Base-by-base conservation (phyloP, 2,888 invertebrate genomes). In the Eledone cirrhosa region DNA sequence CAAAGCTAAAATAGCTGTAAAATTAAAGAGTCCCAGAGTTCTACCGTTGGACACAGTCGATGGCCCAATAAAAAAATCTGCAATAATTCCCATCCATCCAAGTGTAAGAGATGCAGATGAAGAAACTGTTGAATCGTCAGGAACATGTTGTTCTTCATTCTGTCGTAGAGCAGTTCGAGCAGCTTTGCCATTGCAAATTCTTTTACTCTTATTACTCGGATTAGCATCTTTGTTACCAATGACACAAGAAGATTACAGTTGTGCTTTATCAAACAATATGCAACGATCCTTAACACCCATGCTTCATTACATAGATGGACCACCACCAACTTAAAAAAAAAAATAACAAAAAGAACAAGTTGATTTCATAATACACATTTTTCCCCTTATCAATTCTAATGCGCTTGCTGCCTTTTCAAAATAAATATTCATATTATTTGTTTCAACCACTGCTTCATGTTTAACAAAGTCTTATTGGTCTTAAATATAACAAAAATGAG, bases 211-310 rank as follows among this genome's bases (percentile, higher is more conserved):
- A 81, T 93, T 99, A 87, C 93, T 99, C 88, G 97, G 98, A 80
- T 95, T 97, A 81, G 97, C 98, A 78, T 95, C 97, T 78, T 93
- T 99, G 86, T 95, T 98, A 78, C 97, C 97, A 8, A 94, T 95
- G 91, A 94, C 95, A 83, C 91, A 92, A 82, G 95, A 95, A 91
- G 96, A 96, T 89, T 95, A 95, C 91, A 94, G 94, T 82, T 95
- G 97, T 91, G 94, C 95, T 91, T 93, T 97, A 89, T 93, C 95
- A 85, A 96, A 96, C 91, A 94, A 94, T 85, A 94, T 96, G 87
- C 94, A 95, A 29, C 93, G 94, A 85, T 95, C 95, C 86, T 93
- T 98, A 79, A 95, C 96, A 85, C 97, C 98, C 67, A 95, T 97
- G 91, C 93, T 98, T 85, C 93, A 95, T 80, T 98, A 97, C 92